A percentile compares a stretch with the other conserved stretches of the same genome.
phyloP scores from a whole-genome alignment of 2,888 invertebrate genomes.

The Shargacucullia verbasci region DNA sequence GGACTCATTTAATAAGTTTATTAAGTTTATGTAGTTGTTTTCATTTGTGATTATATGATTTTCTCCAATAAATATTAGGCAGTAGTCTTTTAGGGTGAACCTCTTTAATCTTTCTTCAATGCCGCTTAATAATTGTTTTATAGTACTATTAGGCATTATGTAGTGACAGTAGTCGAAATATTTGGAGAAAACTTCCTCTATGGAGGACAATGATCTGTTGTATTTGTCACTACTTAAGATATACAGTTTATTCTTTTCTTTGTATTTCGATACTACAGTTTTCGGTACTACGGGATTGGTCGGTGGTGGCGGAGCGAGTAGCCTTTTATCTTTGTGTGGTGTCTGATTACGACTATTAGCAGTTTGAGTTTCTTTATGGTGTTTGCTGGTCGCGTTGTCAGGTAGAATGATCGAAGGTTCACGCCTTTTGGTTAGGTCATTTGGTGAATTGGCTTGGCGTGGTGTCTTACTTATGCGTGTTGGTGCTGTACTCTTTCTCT shows the following conservation, averaged over 20 bases:
- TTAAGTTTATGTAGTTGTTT: background rate
- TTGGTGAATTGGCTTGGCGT: background rate
- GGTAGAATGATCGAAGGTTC: too few relatives aligned
- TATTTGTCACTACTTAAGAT: background rate
- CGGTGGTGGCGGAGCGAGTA: too few relatives aligned
- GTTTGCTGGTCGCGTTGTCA: too few relatives aligned
- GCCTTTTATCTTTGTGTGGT: too few relatives aligned
- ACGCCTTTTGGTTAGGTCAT: too few relatives aligned
- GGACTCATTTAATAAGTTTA: background rate
- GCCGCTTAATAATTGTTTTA: slow-evolving; percentile 1
- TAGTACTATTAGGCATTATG: slow-evolving; percentile 2
- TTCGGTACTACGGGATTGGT: too few relatives aligned
- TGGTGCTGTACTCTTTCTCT: slow-evolving; percentile 3
- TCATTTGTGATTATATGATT: background rate
- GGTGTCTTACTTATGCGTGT: background rate
- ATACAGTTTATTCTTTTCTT: slow-evolving; percentile 4
- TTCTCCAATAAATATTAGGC: slow-evolving; percentile 17
- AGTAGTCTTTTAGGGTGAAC: slow-evolving; percentile 14
- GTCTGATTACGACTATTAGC: too few relatives aligned
- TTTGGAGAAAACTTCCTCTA: slow-evolving; percentile 7
- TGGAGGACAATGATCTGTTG: background rate
- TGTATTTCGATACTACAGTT: too few relatives aligned
- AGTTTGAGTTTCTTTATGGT: too few relatives aligned
- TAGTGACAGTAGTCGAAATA: slow-evolving; percentile 13
- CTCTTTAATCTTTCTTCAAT: slow-evolving; percentile 6